Percentiles rank a stretch among this genome's conserved stretches.
phyloP scores from a whole-genome alignment of 1,140 invertebrate species.

The Brachionus sp. region DNA sequence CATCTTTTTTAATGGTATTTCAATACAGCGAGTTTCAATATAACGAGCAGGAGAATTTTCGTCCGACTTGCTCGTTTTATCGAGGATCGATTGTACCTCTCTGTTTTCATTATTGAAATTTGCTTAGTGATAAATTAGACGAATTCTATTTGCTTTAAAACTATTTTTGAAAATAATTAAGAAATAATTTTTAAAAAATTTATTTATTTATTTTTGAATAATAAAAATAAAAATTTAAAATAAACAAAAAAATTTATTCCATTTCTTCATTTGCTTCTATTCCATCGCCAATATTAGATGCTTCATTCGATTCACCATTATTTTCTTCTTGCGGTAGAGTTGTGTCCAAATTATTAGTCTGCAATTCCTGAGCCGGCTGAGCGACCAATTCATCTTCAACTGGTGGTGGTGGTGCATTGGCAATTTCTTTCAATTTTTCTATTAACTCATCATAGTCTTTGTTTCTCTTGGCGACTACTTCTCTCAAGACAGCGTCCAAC shows the following conservation, averaged over 20 bases:
- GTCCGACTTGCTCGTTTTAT: too few species aligned
- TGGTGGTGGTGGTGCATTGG: neutral
- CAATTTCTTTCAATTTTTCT: neutral
- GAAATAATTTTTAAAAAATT: neutral
- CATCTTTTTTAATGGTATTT: too few species aligned
- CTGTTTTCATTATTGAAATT: too few species aligned
- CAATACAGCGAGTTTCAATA: too few species aligned
- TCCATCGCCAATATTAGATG: neutral
- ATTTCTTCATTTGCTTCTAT: neutral
- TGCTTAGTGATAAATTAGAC: too few species aligned
- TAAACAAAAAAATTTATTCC: neutral
- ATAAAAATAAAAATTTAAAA: neutral
- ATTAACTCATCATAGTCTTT: neutral
- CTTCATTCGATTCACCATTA: neutral
- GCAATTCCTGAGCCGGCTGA: neutral
- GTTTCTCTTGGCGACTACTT: slow-evolving; percentile 50
- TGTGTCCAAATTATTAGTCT: neutral
- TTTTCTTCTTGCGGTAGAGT: neutral
- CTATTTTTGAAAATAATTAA: neutral
- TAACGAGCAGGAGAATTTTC: too few species aligned
- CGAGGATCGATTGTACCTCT: too few species aligned
- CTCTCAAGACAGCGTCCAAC: slow-evolving; percentile 64
- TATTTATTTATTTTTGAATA: too few species aligned
- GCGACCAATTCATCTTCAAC: neutral
- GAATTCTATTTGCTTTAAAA: too few species aligned